These are phyloP conservation scores for Geotrypetes seraphini DNA, from an alignment of 2,797 vertebrate species.

Conservation along the genomic window DNA sequence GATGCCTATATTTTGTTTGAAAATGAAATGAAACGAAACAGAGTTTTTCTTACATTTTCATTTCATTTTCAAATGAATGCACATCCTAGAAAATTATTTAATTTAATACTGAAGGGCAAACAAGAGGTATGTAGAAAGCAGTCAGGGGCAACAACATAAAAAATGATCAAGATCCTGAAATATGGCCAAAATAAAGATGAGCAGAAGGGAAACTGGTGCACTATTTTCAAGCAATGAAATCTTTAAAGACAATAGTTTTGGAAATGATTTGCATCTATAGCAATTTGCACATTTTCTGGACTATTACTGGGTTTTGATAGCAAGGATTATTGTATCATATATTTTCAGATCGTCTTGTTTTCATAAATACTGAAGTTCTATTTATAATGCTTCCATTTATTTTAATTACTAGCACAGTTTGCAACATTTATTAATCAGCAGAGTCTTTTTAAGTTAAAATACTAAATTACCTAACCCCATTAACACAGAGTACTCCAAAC, in stretches of 20 bases:
- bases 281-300: slow-evolving; percentile 40
- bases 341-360: slow-evolving; percentile 59
- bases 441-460: slow-evolving; percentile 75
- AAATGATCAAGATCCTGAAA: no score
- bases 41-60: no score
- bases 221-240: no score
- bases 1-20: no score
- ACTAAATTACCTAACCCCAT: slow-evolving; percentile 80
- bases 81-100: no score
- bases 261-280: slow-evolving; percentile 35
- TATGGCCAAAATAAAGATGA: no score
- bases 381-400: slow-evolving; percentile 68
- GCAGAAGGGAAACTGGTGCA: no score
- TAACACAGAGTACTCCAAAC: slow-evolving; percentile 70
- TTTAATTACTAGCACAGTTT: slow-evolving; percentile 76
- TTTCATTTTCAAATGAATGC: no score
- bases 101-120: no score
- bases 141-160: no score
- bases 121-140: no score
- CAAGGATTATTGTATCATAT: slow-evolving; percentile 62
- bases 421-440: slow-evolving; percentile 69
- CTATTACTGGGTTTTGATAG: slow-evolving; percentile 49
- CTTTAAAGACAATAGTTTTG: slow-evolving; percentile 36
- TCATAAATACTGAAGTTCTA: slow-evolving; percentile 58
- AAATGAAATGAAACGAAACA: no score